A percentile compares a stretch with the other conserved stretches of the same genome.
Conservation (phyloP, 2,113 vertebrate genomes). For the Rhegmatorhina hoffmannsi region DNA sequence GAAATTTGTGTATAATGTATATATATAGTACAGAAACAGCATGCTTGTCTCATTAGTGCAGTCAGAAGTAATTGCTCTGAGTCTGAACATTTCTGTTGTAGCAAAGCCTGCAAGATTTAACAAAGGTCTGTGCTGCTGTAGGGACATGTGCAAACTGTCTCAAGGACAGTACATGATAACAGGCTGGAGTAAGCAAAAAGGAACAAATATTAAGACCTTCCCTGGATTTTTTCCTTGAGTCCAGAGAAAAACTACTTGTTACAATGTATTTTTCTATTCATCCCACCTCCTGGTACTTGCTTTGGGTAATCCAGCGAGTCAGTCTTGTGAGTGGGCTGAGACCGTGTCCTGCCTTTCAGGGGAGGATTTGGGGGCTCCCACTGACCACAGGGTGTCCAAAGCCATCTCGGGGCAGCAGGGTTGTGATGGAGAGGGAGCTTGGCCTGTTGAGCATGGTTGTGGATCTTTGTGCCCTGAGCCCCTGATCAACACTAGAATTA, state of each 20-base stretch:
- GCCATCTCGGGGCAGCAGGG: accelerated
- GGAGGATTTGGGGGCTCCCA: neutral
- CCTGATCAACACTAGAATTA: neutral
- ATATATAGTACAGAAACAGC: slow-evolving; percentile 13
- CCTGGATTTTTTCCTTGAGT: neutral
- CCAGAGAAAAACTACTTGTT: neutral
- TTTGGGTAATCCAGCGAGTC: neutral
- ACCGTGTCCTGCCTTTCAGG: neutral
- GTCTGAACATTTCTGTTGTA: neutral
- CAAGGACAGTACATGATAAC: neutral
- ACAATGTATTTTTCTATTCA: neutral
- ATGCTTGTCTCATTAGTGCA: slow-evolving; percentile 34
- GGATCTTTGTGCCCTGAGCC: neutral
- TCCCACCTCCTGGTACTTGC: neutral
- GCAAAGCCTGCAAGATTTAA: neutral
- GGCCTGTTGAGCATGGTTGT: accelerated
- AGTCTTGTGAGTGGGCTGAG: neutral
- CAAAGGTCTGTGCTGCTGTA: neutral
- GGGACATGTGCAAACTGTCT: neutral
- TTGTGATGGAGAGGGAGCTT: neutral
- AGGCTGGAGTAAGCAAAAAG: neutral
- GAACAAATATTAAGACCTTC: neutral
- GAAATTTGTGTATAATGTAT: neutral
- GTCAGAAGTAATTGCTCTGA: slow-evolving; percentile 20
- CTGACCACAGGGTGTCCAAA: accelerated